Conservation (phyloP, 2,797 vertebrate genomes). For the Scolopax bukidnonensis region DNA sequence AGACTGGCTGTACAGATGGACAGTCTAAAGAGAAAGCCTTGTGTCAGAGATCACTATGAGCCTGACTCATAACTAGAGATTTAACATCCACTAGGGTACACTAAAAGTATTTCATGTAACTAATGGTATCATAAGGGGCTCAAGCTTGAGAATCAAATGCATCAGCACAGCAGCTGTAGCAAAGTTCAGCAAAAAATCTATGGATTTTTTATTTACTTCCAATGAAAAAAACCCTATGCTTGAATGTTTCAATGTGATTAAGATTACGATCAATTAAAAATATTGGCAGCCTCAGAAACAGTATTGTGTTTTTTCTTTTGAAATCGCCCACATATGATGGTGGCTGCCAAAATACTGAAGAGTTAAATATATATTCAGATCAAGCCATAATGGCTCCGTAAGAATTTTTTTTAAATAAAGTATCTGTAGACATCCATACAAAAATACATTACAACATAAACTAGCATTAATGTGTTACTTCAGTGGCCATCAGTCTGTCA, state of each 20-base stretch:
- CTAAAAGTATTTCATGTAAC: not conserved
- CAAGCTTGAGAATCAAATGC: not conserved
- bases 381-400: slow-evolving; percentile 18
- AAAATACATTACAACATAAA: not conserved
- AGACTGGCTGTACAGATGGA: not conserved
- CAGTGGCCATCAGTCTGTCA: not conserved
- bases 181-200: not conserved
- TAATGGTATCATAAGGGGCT: not conserved
- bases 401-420: not conserved
- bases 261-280: not conserved
- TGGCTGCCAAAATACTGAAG: not conserved
- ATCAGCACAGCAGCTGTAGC: not conserved
- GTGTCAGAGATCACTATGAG: not conserved
- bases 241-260: not conserved
- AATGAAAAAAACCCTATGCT: not conserved
- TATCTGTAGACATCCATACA: not conserved
- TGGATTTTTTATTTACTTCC: not conserved
- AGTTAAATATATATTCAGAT: not conserved
- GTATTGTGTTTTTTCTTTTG: not conserved
- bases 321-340: not conserved
- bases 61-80: not conserved
- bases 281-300: not conserved
- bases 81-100: not conserved
- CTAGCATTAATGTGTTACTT: slow-evolving; percentile 30
- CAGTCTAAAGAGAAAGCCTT: not conserved